Base-by-base conservation (phyloP, 2,113 vertebrate genomes). In the Ahaetulla prasina region DNA sequence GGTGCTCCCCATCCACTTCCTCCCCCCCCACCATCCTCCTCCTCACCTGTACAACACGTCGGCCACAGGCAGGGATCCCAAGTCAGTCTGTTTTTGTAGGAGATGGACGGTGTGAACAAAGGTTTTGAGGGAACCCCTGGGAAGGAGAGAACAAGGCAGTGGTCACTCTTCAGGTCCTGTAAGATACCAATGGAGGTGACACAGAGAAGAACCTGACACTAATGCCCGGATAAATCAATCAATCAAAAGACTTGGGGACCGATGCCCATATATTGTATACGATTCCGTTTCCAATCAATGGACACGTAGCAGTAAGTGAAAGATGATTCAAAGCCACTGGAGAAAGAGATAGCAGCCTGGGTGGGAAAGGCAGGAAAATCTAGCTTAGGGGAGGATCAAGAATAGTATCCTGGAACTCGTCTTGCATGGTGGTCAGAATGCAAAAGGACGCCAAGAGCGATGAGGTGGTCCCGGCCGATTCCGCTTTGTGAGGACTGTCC, bases 61-160 rank as follows among this genome's bases (percentile, higher is more conserved):
- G 3, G 99, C 98, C 85, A 99, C 99, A 84, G 99, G 99, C 92
- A 99, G 97, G 91, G 98, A 98, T 91, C 98, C 99, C 90, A 99
- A 97, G 94, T 99, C 98, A 0, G 98, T 98, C 96, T 99, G 99
- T 97, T 99, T 99, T 97, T 99, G 99, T 93, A 99, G 98, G 80
- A 99, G 97, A 97, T 99, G 99, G 91, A 99, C 99, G 89, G 99
- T 99, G 96, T 99, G 99, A 95, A 99, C 98, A 97, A 99, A 99
- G 90, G 99, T 99, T 98, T 99, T 99, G 97, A 99, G 96, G 85
- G 99, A 99, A 90, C 99, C 99, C 98, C 99, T 99, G 96, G 94
- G 97, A 96, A 97, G 92, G 95, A 95, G 96, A 96, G 95, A 35
- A 95, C 74, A 95, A 95, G 94, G 94, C 91, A 93, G 95, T 94